Evolutionary conservation across 1,140 invertebrate genomes (phyloP).

Genomic region (Euura lappo): DNA sequence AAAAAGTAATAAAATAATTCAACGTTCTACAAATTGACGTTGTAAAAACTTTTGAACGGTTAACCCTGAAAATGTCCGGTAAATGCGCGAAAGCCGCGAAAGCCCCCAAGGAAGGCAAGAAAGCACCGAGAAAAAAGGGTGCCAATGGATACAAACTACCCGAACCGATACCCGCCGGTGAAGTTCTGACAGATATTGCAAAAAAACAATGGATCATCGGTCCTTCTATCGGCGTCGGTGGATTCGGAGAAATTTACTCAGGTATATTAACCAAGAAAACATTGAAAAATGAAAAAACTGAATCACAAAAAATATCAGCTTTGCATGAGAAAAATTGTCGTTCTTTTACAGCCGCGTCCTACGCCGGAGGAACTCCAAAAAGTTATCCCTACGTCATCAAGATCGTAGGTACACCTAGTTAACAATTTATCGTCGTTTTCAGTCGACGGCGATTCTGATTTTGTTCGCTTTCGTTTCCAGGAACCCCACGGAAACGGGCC

Average conservation of each 20-base stretch:
- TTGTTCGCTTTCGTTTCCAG: constrained; percentile 55
- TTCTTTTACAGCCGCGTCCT: constrained; percentile 58
- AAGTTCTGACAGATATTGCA: constrained; percentile 75
- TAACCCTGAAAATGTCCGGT: constrained; percentile 36
- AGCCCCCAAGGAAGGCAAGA: constrained; percentile 30
- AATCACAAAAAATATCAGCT: neutral
- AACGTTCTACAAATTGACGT: no score
- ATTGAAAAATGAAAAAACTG: neutral
- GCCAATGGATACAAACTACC: constrained; percentile 75
- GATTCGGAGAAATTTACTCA: constrained; percentile 92
- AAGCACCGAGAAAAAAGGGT: constrained; percentile 63
- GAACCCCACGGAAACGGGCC: constrained; percentile 93
- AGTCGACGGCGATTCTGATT: constrained; percentile 13
- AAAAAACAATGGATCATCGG: constrained; percentile 86
- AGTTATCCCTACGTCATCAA: constrained; percentile 77
- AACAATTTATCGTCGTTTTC: neutral
- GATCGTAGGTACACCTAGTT: constrained; percentile 67
- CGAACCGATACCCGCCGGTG: constrained; percentile 77
- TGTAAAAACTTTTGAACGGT: neutral
- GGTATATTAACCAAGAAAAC: constrained; percentile 50
- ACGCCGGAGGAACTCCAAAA: constrained; percentile 57
- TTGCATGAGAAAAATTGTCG: neutral
- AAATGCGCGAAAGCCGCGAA: constrained; percentile 47
- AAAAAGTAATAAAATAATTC: no score
- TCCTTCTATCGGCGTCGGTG: constrained; percentile 87